Conservation (phyloP, 2,113 vertebrate species). For the Chloropsis cyanopogon region DNA sequence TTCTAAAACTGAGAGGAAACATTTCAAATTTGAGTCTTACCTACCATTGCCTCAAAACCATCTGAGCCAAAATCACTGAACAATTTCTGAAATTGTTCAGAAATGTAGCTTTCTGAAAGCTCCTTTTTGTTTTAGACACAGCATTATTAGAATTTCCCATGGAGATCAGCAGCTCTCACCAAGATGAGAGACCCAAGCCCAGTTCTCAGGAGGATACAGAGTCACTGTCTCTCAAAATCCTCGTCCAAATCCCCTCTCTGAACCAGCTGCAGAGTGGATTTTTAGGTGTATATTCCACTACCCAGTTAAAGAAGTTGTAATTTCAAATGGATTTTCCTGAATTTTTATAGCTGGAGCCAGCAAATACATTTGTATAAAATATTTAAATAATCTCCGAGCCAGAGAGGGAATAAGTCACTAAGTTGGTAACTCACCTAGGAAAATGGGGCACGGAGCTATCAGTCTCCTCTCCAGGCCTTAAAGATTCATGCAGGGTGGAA, state of each 20-base stretch:
- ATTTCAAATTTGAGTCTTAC: background rate
- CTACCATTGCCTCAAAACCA: background rate
- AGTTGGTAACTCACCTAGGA: background rate
- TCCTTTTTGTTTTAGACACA: background rate
- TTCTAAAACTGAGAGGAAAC: background rate
- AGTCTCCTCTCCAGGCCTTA: background rate
- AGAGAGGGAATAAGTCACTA: background rate
- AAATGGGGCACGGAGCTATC: background rate
- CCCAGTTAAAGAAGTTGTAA: background rate
- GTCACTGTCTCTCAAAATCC: background rate
- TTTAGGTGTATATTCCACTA: background rate
- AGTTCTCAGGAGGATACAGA: background rate
- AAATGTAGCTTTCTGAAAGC: background rate
- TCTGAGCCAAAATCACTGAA: background rate
- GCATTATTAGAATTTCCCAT: background rate
- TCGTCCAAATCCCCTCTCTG: background rate
- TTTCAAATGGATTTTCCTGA: background rate
- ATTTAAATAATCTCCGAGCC: background rate
- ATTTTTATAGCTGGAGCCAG: background rate
- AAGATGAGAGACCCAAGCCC: background rate
- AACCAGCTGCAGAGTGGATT: background rate
- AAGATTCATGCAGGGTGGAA: background rate
- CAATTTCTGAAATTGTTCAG: background rate
- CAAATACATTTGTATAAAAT: background rate
- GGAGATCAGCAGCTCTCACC: background rate